Base-by-base conservation (phyloP, 2,113 vertebrate species). In the Corvus cornix region DNA sequence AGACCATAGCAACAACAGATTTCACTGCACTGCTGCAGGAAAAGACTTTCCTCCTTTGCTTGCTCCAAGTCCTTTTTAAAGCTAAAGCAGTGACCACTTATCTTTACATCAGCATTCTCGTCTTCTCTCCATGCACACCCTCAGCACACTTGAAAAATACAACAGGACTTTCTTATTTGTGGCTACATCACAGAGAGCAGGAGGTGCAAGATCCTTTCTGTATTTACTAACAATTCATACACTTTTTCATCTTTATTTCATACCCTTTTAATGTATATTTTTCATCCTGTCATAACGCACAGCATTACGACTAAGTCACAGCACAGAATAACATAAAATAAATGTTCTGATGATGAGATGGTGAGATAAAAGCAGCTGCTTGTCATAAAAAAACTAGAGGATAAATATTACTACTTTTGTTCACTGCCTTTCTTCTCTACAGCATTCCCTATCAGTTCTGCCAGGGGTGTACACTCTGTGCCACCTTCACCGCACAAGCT, bases 1-100 rank as follows among this genome's bases (percentile, higher is more conserved):
- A 94, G 96, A 84, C 93, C 95, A 95, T 83, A 76, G 89, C 94
- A 96, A 95, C 95, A 88, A 64, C 15, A 78, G 79, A 76, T 64
- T 51, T 73, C 41, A 35, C 59, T 30, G 55, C 82, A 76, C 7
- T 84, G 30, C 64, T 39, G 72, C 88, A 69, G 91, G 78, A 24
- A 94, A 68, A 88, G 33, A 5, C 82, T 77, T 53, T 11, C 46
- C 75, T 78, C 30, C 44, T 76, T 55, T 23, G 31, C 93, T 68
- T 68, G 74, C 52, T 80, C 55, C 8, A 26, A 62, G 62, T 43
- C 43, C 74, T 79, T 89, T 79, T 16, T 43, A 79, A 89, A 76
- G 68, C 44, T 76, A 60, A 82, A 49, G 39, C 80, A 75, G 80
- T 22, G 76, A 35, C 88, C 83, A 27, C 31, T 55, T 53, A 53